These are phyloP conservation scores for Manis pentadactyla DNA, from an alignment of 2,797 vertebrate genomes.

Conservation along the genomic window DNA sequence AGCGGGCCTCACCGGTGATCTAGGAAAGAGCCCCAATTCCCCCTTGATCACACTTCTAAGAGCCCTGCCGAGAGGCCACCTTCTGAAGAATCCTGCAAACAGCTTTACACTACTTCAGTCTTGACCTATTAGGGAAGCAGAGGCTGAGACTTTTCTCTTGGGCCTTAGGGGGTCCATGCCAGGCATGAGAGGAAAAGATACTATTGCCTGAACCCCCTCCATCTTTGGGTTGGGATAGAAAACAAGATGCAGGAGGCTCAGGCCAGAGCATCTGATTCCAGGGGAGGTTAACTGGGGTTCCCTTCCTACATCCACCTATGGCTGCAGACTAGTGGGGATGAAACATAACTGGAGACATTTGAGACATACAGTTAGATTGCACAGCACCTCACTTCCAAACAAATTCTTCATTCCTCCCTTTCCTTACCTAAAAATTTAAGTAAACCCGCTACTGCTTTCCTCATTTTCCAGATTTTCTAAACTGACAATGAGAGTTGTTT, in stretches of 20 bases:
- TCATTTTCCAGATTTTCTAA: background rate
- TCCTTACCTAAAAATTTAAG: background rate
- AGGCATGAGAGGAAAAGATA: background rate
- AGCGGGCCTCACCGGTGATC: background rate
- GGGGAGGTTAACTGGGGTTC: background rate
- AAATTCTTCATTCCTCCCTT: background rate
- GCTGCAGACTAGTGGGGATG: background rate
- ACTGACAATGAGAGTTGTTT: background rate
- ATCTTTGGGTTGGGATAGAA: background rate
- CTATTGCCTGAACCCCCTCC: background rate
- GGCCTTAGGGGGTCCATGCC: background rate
- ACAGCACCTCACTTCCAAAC: background rate
- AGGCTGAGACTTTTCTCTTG: background rate
- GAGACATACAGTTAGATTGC: background rate
- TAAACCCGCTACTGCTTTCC: background rate
- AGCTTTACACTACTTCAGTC: background rate
- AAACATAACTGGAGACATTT: background rate
- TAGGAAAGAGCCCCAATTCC: background rate
- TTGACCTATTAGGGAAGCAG: background rate
- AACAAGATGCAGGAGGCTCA: background rate
- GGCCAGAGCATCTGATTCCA: background rate
- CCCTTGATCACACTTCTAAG: background rate
- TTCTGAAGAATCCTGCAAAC: background rate
- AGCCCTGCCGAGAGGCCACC: background rate
- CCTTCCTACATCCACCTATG: background rate